Evolutionary conservation across 2,888 invertebrate species (phyloP), one percentile per base, ranked within the genome.

Genomic region (Papilio demoleus): DNA sequence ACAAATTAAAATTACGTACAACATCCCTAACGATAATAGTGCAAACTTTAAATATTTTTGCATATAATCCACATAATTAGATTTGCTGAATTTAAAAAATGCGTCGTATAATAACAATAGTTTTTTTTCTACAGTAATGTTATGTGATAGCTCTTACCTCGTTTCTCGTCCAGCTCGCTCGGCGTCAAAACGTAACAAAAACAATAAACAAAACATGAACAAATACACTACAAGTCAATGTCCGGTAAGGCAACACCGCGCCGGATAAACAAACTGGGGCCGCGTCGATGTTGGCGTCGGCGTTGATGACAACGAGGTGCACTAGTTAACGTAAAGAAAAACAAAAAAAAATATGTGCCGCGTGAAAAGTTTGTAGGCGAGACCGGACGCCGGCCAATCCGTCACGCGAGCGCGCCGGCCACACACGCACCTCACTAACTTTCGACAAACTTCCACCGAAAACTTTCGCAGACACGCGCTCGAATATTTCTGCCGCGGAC

Each of bases 401-500:
- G 83, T 82, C 85, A 77, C 79, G 76, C 78, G 77, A 78, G 77
- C 74, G 76, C 77, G 73, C 75, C 76, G 76, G 79, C 85, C 88
- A 88, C 88, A 88, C 86, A 89, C 90, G 86, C 87, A 84, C 87
- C 88, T 87, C 86, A 86, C 78, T 81, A 87, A 88, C 85, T 88
- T 89, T 81, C 76, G 74, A 75, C 79, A 70, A 86, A 88, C 81
- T 86, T 88, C 79, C 71, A 68, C 75, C 77, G 75, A 78, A 87
- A 90, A 87, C 85, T 90, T 86, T 86, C 75, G 72, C 72, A 79
- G 82, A 75, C 84, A 82, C 88, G 88, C 86, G 85, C 72, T 75
- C 80, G 77, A 83, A 84, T 85, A 76, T 75, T 78, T 81, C 72
- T 78, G 78, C 79, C 75, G 75, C 77, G 70, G 24, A 45, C 65